Conservation (phyloP, 1,140 invertebrate species). For the Hyphantria cunea region DNA sequence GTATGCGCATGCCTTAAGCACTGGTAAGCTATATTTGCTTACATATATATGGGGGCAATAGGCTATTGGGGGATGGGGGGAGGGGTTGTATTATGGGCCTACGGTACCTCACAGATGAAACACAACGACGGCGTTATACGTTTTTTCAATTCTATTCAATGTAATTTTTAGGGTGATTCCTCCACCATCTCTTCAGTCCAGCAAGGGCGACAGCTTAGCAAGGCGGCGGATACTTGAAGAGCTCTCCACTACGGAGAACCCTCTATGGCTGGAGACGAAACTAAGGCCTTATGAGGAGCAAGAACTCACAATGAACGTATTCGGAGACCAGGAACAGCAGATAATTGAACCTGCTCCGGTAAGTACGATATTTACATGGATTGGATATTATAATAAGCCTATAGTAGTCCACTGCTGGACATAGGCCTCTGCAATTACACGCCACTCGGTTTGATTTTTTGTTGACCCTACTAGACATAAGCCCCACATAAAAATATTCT, state of each 20-base stretch:
- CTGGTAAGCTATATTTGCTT: conserved; percentile 83
- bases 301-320: conserved; percentile 96
- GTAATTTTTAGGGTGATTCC: conserved; percentile 82
- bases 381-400: too few relatives aligned
- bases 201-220: conserved; percentile 91
- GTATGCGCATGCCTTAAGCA: conserved; percentile 94
- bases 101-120: too few relatives aligned
- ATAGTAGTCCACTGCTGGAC: too few relatives aligned
- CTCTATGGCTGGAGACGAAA: conserved; percentile 96
- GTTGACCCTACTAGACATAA: too few relatives aligned
- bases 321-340: conserved; percentile 86
- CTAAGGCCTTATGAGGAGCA: conserved; percentile 95
- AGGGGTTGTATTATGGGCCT: too few relatives aligned
- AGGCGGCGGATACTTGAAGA: conserved; percentile 92
- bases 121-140: too few relatives aligned
- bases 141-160: too few relatives aligned
- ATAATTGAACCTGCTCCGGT: conserved; percentile 81
- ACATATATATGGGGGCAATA: too few relatives aligned
- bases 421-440: too few relatives aligned
- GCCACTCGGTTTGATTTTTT: too few relatives aligned
- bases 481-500: too few relatives aligned
- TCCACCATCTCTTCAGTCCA: conserved; percentile 81
- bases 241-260: conserved; percentile 94
- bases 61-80: too few relatives aligned
- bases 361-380: conserved; percentile 3